These are phyloP conservation scores for Gallinago paraguaiae DNA, from an alignment of 2,113 vertebrate genomes.

Conservation along the genomic window DNA sequence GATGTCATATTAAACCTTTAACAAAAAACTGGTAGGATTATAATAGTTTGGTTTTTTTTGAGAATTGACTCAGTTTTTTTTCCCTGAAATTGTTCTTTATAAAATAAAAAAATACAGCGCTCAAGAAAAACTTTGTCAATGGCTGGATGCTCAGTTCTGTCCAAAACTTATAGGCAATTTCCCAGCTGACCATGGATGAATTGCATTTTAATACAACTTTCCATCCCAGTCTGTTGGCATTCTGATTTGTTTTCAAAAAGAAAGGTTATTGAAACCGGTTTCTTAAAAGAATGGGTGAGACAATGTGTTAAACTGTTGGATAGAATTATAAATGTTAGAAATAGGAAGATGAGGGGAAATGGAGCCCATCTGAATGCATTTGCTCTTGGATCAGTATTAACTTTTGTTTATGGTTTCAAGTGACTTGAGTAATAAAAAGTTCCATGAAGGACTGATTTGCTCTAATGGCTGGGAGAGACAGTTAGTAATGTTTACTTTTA, in stretches of 20 bases:
- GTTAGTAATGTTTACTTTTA: conserved; percentile 14
- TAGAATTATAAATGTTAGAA: background rate
- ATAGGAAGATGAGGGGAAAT: background rate
- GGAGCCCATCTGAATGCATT: background rate
- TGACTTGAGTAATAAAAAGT: conserved; percentile 19
- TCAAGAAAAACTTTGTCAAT: background rate
- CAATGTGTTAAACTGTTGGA: background rate
- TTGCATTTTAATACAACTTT: background rate
- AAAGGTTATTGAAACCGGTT: background rate
- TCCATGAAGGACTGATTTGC: conserved; percentile 1
- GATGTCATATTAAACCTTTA: background rate
- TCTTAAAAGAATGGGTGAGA: background rate
- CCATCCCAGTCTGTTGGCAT: background rate
- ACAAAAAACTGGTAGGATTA: background rate
- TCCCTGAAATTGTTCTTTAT: background rate
- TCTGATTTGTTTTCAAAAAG: background rate
- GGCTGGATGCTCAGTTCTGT: background rate
- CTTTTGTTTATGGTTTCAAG: background rate
- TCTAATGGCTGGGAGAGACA: background rate
- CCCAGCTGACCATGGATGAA: background rate
- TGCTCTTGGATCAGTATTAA: background rate
- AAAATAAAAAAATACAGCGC: background rate
- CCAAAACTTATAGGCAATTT: background rate
- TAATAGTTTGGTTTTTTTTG: background rate
- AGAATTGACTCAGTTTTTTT: background rate